Percentiles rank a stretch among this genome's conserved stretches.
phyloP scores from a whole-genome alignment of 2,113 vertebrate genomes.

The human region GRCh38 chr1:75296501-75297000 shows the following conservation, averaged over 20 bases:
- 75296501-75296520: neutral
- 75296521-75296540: neutral
- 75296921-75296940: neutral
- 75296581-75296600: neutral
- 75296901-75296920: neutral
- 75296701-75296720: neutral
- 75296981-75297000: neutral
- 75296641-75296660: neutral
- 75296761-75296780: neutral
- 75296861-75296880: neutral
- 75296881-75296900: neutral
- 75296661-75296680: neutral
- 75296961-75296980: neutral
- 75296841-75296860: neutral
- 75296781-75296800: neutral
- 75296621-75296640: neutral
- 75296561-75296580: neutral
- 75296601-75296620: neutral
- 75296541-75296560: neutral
- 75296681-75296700: neutral
- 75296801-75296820: neutral
- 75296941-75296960: neutral
- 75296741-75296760: neutral
- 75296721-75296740: neutral
- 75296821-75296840: neutral